Evolutionary conservation across 2,113 vertebrate genomes (phyloP), one percentile per base, ranked within the genome.

Genomic region (Gallinago media): DNA sequence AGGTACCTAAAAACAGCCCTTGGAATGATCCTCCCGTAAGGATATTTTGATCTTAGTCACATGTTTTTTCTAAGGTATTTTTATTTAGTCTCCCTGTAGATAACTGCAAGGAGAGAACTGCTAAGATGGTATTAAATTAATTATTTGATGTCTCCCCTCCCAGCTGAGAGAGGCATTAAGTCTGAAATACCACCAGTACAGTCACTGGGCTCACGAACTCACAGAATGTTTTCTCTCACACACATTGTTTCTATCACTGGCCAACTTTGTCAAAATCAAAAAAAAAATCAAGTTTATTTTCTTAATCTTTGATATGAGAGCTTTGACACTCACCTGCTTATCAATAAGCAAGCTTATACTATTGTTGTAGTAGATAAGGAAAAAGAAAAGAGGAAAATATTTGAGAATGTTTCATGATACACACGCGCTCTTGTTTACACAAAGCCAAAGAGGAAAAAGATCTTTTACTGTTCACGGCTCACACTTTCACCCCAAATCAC

Each of bases 61-160:
- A 46, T 80, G 76, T 3, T 25, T 73, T 74, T 92, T 58, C 42
- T 44, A 94, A 94, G 68, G 72, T 95, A 79, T 88, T 94, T 94
- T 94, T 95, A 84, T 95, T 94, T 92, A 83, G 88, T 94, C 76
- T 95, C 76, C 59, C 76, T 67, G 56, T 36, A 89, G 92, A 85
- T 94, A 89, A 95, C 32, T 72, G 47, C 65, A 84, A 92, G 83
- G 72, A 94, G 18, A 72, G 32, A 84, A 62, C 42, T 32, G 83
- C 50, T 84, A 66, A 46, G 46, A 19, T 0, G 6, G 9, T 23
- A 75, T 70, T 63, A 63, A 76, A 80, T 68, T 15, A 63, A 74
- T 85, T 49, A 75, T 55, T 36, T 59, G 42, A 74, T 47, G 65
- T 62, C 12, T 52, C n/a, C 38, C 49, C 67, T 85, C 49, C 2